Percentiles rank a stretch among this genome's conserved stretches.
These are phyloP conservation scores for Mythimna impura DNA, from an alignment of 2,888 invertebrate genomes.

Conservation along the genomic window DNA sequence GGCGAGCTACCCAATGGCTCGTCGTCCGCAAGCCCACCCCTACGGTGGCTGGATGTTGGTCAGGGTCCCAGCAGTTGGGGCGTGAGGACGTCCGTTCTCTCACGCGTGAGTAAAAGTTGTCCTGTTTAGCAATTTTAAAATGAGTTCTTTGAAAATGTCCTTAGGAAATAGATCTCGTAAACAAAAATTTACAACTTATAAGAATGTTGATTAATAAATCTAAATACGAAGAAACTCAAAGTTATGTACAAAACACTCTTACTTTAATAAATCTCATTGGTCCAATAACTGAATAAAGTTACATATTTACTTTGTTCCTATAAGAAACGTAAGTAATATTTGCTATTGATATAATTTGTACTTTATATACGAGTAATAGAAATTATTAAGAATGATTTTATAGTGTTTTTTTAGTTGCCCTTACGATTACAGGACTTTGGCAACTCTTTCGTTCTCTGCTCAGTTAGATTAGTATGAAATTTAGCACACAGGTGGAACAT, in stretches of 20 bases:
- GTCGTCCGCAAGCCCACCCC: no score
- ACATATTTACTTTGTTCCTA: conserved; percentile 12
- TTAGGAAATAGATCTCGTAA: not conserved
- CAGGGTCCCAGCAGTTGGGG: no score
- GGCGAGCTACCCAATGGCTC: no score
- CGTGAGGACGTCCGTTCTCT: no score
- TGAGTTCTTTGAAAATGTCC: not conserved
- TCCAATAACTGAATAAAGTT: conserved; percentile 15
- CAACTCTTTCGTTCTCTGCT: no score
- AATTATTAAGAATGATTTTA: not conserved
- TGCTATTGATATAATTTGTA: conserved; percentile 2
- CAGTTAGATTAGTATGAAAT: no score
- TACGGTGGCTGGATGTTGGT: no score
- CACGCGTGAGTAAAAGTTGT: not conserved
- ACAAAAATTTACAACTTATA: not conserved
- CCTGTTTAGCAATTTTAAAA: not conserved
- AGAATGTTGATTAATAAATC: not conserved
- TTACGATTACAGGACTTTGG: no score
- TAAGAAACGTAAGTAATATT: conserved; percentile 8
- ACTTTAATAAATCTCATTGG: not conserved
- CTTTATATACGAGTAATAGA: not conserved
- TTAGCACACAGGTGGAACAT: no score
- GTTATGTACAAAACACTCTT: not conserved
- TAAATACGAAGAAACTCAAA: conserved; percentile 19
- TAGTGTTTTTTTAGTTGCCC: no score